Base-by-base conservation (phyloP, 2,113 vertebrate species). In the Phainopepla nitens region DNA sequence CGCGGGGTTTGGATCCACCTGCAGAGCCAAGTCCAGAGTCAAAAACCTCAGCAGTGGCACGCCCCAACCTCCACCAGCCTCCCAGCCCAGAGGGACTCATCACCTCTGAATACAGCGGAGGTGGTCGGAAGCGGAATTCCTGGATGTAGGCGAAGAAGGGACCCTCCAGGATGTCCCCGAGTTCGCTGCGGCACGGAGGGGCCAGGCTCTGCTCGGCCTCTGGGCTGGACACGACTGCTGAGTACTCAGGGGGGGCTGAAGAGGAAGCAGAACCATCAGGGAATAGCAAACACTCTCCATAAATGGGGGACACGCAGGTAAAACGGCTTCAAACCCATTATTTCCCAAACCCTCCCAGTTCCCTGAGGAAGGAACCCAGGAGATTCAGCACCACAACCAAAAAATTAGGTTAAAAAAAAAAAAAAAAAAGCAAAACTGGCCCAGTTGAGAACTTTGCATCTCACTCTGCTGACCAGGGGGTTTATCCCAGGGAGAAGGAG, bases 81-180 rank as follows among this genome's bases (percentile, higher is more conserved):
- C 36, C 42, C 56, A 50, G 21, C 39, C 41, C 23, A 1, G 35
- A 28, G 50, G 41, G 47, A 10, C 15, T 8, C 0, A 97, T 97
- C 93, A 99, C 99, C 99, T 99, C 99, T 0, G 99, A 97, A 89
- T 99, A 99, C 18, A 99, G 97, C 0, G 99, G 99, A 4, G 99
- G 99, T 0, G 99, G 99, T 61, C 98, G 95, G 97, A 98, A 99
- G 79, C 99, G 98, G 81, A 99, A 99, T 81, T 99, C 99, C 79
- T 99, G 99, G 65, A 99, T 98, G 50, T 99, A 99, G 53, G 99
- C 97, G 5, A 98, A 98, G 96, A 99, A 98, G 6, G 99, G 98
- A 41, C 98, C 98, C 78, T 98, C 98, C 10, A 98, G 91, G 82
- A 98, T 96, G 16, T 96, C 87, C 0, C 96, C 91, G 14, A 98